Conservation (phyloP, 2,797 vertebrate species). For the Ibycter americanus region DNA sequence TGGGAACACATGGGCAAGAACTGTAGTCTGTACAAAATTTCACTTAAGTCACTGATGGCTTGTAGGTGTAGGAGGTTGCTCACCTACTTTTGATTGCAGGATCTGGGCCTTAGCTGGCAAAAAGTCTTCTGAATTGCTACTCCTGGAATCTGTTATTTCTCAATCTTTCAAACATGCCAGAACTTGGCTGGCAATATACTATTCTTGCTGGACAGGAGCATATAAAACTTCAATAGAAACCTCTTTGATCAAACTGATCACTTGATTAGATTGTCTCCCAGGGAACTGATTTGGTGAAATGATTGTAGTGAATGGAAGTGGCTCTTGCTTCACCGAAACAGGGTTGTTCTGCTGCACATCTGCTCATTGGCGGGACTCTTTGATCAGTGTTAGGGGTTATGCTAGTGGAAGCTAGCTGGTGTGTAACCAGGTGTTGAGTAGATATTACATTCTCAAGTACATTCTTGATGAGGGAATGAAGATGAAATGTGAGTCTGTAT, state of each 20-base stretch:
- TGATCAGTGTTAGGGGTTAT: neutral
- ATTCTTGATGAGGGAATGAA: neutral
- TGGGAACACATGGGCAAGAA: neutral
- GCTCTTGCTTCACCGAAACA: neutral
- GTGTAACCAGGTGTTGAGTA: neutral
- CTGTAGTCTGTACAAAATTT: neutral
- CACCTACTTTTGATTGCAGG: neutral
- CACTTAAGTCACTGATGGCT: neutral
- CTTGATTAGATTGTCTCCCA: constrained; percentile 1
- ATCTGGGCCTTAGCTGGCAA: neutral
- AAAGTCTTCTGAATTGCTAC: neutral
- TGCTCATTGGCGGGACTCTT: neutral
- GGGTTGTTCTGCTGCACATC: neutral
- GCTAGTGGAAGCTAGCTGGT: neutral
- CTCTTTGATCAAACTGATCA: neutral
- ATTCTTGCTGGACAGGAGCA: neutral
- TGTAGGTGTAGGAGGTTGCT: neutral
- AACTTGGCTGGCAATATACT: neutral
- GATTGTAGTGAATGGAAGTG: neutral
- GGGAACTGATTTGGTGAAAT: neutral
- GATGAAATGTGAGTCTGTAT: neutral
- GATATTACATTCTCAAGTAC: neutral
- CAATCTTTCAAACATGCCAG: neutral
- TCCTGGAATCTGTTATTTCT: constrained; percentile 10
- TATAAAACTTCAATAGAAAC: neutral